A percentile compares a stretch with the other conserved stretches of the same genome.
These are phyloP conservation scores for Amyelois transitella DNA, from an alignment of 1,140 invertebrate genomes.

Conservation along the genomic window DNA sequence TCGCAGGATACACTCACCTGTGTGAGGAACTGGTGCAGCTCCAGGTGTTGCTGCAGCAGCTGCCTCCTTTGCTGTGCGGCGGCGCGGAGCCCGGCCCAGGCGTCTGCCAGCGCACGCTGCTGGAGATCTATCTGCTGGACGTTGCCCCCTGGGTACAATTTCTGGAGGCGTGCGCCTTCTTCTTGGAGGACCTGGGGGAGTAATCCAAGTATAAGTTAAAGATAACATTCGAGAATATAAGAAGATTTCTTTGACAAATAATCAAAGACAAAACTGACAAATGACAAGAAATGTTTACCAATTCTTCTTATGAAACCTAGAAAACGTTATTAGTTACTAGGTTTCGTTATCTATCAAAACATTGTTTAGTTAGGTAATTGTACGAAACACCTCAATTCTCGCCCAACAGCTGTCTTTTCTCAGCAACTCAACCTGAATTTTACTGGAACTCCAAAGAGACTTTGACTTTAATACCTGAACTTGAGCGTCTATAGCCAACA, in stretches of 20 bases:
- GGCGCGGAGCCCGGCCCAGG: constrained; percentile 92
- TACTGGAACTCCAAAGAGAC: too few species aligned
- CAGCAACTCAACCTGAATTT: too few species aligned
- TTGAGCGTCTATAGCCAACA: constrained; percentile 94
- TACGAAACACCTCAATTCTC: too few species aligned
- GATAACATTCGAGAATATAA: not conserved
- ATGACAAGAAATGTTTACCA: too few species aligned
- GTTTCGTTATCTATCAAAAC: too few species aligned
- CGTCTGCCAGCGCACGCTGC: constrained; percentile 87
- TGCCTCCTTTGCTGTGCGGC: constrained; percentile 85
- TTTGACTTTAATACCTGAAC: too few species aligned
- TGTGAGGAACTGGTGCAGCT: constrained; percentile 90
- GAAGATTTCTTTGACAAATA: too few species aligned
- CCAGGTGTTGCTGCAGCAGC: constrained; percentile 89
- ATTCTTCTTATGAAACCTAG: too few species aligned
- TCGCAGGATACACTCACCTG: constrained; percentile 61
- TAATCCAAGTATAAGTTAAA: constrained; percentile 21
- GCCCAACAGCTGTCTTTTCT: too few species aligned
- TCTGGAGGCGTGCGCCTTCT: constrained; percentile 90
- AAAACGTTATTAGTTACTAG: too few species aligned
- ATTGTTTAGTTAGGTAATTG: too few species aligned
- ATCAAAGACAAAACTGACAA: too few species aligned
- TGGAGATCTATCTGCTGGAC: constrained; percentile 91
- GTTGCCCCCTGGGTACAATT: constrained; percentile 94
- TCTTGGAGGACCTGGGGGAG: constrained; percentile 85